Evolutionary conservation across 2,797 vertebrate species (phyloP).

Genomic region (Holocentrus rufus): DNA sequence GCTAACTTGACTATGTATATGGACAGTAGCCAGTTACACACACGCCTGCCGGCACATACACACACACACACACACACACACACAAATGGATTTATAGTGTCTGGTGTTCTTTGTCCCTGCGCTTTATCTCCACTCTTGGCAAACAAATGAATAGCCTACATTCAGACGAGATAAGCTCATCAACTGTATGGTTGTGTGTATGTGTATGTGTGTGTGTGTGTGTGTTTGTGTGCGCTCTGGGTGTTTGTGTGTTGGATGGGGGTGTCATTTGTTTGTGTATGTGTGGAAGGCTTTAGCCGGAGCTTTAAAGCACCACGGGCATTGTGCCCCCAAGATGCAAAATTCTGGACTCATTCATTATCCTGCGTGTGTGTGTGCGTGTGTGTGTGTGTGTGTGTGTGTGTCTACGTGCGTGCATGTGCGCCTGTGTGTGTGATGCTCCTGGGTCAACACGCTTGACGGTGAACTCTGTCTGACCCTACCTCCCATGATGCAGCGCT

Average conservation of each 20-base stretch:
- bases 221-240: constrained; percentile 26
- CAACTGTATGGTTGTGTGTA: constrained; percentile 45
- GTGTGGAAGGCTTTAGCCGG: constrained; percentile 40
- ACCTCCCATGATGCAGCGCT: constrained; percentile 72
- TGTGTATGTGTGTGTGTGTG: constrained; percentile 22
- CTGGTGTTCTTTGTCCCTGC: constrained; percentile 53
- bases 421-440: constrained; percentile 32
- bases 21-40: constrained; percentile 4
- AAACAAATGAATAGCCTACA: constrained; percentile 65
- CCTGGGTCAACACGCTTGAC: constrained; percentile 55
- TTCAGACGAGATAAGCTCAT: constrained; percentile 72
- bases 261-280: not conserved
- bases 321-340: constrained; percentile 55
- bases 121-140: constrained; percentile 69
- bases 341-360: constrained; percentile 60
- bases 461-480: constrained; percentile 76
- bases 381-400: constrained; percentile 23
- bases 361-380: constrained; percentile 20
- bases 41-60: not conserved
- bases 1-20: constrained; percentile 26
- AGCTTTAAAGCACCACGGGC: constrained; percentile 44
- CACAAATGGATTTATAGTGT: constrained; percentile 58
- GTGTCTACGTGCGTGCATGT: constrained; percentile 2
- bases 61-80: not conserved
- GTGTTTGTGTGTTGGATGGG: not conserved